Base-by-base conservation (phyloP, 2,797 vertebrate genomes). In the Lithobates pipiens region DNA sequence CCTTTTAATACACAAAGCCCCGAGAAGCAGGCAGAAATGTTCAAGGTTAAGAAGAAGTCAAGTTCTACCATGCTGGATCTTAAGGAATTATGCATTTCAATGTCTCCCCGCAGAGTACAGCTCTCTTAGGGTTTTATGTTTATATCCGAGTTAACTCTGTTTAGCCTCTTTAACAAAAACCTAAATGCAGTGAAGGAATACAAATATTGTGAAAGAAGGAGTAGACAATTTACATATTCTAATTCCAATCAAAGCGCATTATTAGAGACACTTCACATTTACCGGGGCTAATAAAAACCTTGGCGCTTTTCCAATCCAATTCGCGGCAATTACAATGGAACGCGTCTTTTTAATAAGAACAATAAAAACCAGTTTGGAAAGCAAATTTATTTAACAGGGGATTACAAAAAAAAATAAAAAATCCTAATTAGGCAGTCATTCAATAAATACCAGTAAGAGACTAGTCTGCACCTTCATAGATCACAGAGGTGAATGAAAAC, bases 341-440 rank as follows among this genome's bases (percentile, higher is more conserved):
- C 73, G 72, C 34, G 68, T 72, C 50, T 84, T 63, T 63, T 27
- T 61, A 73, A 78, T 72, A 75, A 54, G 29, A 36, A 71, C 23
- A 61, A 61, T 54, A 57, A 77, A 79, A 65, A 76, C 21, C 46
- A 79, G 39, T 80, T 57, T 42, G 32, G 15, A 80, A 80, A 75
- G 34, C 11, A 36, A 61, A 85, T 76, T 85, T 85, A 80, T 76
- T 80, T 76, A 67, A 68, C 63, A 80, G 67, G 54, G 71, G 77
- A 80, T 85, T 85, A 76, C 68, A 57, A 75, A 79, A 44, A 10
- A 44, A 80, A 44, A 75, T 73, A 44, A 10, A 46, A 80, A 63
- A 63, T 54, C 23, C n/a, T 80, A 85, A 85, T 85, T 68, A 80
- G 76, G 57, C 84, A 80, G 83, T 80, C 77, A 75, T 57, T 85